Base-by-base conservation (phyloP, 2,797 vertebrate genomes). In the Pipistrellus pipistrellus region DNA sequence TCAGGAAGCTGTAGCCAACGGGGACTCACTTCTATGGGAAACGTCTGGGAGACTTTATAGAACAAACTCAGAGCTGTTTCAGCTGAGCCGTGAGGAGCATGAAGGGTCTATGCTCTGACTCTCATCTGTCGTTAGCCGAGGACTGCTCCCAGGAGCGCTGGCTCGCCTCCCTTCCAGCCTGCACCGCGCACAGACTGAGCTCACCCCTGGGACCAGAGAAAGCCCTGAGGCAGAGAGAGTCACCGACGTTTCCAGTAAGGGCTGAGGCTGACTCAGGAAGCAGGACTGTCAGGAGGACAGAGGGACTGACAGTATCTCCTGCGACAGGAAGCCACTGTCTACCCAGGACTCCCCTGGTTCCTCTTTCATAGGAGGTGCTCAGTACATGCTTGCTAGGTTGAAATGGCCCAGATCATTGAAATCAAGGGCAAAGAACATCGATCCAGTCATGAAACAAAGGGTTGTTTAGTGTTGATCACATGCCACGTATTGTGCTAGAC, bases 361-460 rank as follows among this genome's bases (percentile, higher is more conserved):
- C 23, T 77, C 32, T 92, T 78, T 35, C 25, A 8, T 44, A 88
- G 62, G 6, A 88, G 18, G 10, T 80, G 32, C 68, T 77, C 38
- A 72, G 25, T 57, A 69, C 68, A 82, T 46, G 76, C 46, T 78
- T 81, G 4, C 93, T 81, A 57, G 38, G n/a, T 83, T 95, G 57
- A 75, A 72, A 41, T 87, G 62, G 27, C 32, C 25, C 6, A 64
- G 6, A 4, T 73, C 46, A 91, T 64, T 88, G 64, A 46, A 93
- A 91, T 69, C 53, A 75, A 90, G 35, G 88, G 64, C 4, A 30
- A 90, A 78, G 57, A 78, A 21, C 35, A n/a, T 48, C 80, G 21
- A 66, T 68, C 83, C 48, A 32, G 14, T 83, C 55, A 87, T 46
- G 62, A 68, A 76, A 85, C 55, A 89, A 86, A 85, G 4, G 55